Base-by-base conservation (phyloP, 2,113 vertebrate species). In the Zosterops borbonicus region DNA sequence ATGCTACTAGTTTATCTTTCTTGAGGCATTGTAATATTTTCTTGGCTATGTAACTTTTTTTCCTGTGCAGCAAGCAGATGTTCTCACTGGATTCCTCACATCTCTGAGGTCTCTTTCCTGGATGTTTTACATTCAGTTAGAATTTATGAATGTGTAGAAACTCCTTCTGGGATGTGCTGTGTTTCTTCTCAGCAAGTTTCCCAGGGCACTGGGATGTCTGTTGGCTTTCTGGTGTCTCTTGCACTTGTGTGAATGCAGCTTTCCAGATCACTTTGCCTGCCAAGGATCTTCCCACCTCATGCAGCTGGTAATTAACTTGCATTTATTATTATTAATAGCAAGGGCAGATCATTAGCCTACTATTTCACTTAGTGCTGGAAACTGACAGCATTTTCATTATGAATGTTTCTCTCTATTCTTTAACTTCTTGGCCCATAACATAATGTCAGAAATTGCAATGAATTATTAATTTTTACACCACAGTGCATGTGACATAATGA, bases 101-200 rank as follows among this genome's bases (percentile, higher is more conserved):
- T 96, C 91, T 90, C 96, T 96, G 85, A 97, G 86, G 92, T 92
- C 91, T 88, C 53, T 81, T 96, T 88, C 92, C 93, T 96, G 95
- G 84, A 94, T 94, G 82, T 73, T 97, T 95, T 83, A 80, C 91
- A 91, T 95, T 93, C 84, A 91, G 65, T 74, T 90, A 90, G 92
- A 95, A 94, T 96, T 95, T 94, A 95, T 96, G 87, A 92, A 97
- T 88, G 85, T 86, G 90, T 86, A 86, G 78, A 92, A 94, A 70
- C 35, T 94, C 90, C 94, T 96, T 95, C 79, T 94, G 92, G 94
- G 96, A 90, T 94, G 56, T 86, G 60, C 71, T 90, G 85, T 60
- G 21, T 86, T 96, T 96, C 87, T 93, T 97, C 85, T 78, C 67
- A 93, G 50, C 0, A 5, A 92, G 71, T 95, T 97, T 97, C 94